Evolutionary conservation across 2,888 invertebrate species (phyloP).

Genomic region (Drosophila koepferae): DNA sequence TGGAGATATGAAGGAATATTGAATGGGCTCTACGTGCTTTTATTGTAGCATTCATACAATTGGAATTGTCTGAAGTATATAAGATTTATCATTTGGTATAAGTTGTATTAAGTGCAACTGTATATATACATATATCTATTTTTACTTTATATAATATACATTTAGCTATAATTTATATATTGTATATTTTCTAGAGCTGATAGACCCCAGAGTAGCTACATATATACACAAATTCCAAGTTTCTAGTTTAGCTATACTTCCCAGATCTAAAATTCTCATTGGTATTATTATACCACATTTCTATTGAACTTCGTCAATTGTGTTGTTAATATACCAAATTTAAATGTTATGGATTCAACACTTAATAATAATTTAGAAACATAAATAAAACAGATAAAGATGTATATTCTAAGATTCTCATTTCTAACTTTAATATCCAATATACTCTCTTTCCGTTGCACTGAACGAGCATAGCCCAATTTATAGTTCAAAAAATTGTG

Average conservation of each 20-base stretch:
- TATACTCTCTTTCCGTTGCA: background rate
- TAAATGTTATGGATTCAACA: background rate
- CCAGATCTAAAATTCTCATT: too few species aligned
- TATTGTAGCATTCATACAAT: too few species aligned
- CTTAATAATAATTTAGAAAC: too few species aligned
- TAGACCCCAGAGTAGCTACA: background rate
- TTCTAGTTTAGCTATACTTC: background rate
- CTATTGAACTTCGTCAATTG: too few species aligned
- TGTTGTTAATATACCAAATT: too few species aligned
- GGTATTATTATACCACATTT: background rate
- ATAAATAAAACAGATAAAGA: too few species aligned
- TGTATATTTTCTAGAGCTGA: background rate
- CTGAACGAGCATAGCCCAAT: background rate
- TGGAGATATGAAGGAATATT: background rate
- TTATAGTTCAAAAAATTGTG: background rate
- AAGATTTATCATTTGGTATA: too few species aligned
- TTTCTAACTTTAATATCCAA: too few species aligned
- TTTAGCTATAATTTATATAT: background rate
- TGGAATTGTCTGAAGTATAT: background rate
- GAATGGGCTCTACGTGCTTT: too few species aligned
- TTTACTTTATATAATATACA: background rate
- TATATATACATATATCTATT: background rate
- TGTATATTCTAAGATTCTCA: too few species aligned
- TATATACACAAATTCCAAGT: background rate
- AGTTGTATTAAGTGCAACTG: too few species aligned